Evolutionary conservation across 2,888 invertebrate species (phyloP).

Genomic region (Synergus umbraculus): DNA sequence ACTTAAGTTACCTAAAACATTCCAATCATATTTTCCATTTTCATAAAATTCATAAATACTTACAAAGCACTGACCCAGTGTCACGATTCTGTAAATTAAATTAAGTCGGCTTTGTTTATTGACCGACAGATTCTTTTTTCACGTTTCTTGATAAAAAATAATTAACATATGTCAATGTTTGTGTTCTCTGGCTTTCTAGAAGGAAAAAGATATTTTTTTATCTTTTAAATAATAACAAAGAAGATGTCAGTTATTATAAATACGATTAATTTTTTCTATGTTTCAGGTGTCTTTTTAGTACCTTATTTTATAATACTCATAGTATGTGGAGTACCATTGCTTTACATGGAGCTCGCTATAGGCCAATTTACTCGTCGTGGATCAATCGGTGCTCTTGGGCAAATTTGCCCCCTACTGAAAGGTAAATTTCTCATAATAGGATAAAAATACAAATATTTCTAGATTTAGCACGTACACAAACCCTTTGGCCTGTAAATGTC

Average conservation of each 20-base stretch:
- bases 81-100: not conserved
- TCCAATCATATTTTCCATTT: not conserved
- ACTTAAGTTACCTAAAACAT: not conserved
- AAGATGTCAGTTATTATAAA: not conserved
- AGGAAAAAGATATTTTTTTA: not conserved
- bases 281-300: constrained; percentile 94
- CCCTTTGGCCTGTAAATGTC: not conserved
- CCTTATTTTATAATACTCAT: constrained; percentile 95
- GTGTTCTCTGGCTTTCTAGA: not conserved
- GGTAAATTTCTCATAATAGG: constrained; percentile 80
- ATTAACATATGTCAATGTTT: not conserved
- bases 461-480: not conserved
- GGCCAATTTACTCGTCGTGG: constrained; percentile 96
- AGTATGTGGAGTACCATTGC: constrained; percentile 93
- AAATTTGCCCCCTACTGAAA: constrained; percentile 95
- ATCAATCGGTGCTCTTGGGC: constrained; percentile 93
- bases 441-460: not conserved
- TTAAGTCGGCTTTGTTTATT: not conserved
- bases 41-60: not conserved
- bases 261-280: not conserved
- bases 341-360: constrained; percentile 95
- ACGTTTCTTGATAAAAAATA: not conserved
- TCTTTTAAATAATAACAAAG: not conserved
- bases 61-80: not conserved
- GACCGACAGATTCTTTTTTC: not conserved